Evolutionary conservation across 2,888 invertebrate genomes (phyloP), one percentile per base, ranked within the genome.

Genomic region (Coremacera marginata): DNA sequence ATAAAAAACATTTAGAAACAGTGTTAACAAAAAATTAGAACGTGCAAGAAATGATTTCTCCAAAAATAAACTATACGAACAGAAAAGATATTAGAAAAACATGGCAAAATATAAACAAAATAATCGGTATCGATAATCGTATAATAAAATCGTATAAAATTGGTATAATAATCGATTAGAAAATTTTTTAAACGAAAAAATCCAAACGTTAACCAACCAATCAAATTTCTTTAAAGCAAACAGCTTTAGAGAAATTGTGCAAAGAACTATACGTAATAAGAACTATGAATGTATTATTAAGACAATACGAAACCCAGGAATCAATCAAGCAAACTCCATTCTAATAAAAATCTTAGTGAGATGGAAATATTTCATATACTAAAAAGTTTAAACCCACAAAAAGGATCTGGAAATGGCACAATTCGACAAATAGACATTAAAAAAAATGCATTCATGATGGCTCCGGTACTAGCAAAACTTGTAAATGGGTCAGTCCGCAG

Each of bases 351-450:
- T 19, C 70, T 70, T 11, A 55, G 31, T 14, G 68, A 78, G 11
- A 25, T 25, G 11, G 75, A 78, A 75, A 60, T 77, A 8, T 70
- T 37, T 7, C n/a, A 63, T 9, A 78, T 78, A 1, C 5, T 77
- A 22, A 60, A 51, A 8, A 67, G 14, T 4, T 14, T 75, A 14
- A 78, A 70, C 14, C n/a, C 4, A 0, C 57, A 51, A 51, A 74
- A 77, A 70, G 37, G 37, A 11, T 1, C 73, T 11, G 77, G 62
- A 37, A 7, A 22, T 22, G 62, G 68, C 37, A 11, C 14, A 16
- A 73, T 78, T 16, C 52, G 72, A 31, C 60, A 67, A 19, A 65
- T 2, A 8, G 78, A 78, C 60, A 1, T 72, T 1, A 78, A 76
- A 73, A 44, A 65, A 37, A 55, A 74, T 65, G 37, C 75, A 0